Evolutionary conservation across 2,797 vertebrate genomes (phyloP).

Genomic region (Apodemus agrarius): DNA sequence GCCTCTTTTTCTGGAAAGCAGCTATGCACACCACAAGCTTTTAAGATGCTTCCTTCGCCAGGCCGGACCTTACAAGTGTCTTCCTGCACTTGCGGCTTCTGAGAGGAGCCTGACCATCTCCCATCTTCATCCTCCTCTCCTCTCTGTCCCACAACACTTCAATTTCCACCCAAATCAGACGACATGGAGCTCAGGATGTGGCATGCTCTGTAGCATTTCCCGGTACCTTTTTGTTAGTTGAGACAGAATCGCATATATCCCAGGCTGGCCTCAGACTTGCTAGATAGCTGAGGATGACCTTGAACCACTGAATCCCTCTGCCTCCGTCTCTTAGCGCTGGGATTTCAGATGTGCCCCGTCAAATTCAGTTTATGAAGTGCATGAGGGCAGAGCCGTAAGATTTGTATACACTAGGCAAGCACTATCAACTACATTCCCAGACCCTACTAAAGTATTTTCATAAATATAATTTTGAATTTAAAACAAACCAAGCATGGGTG

Average conservation of each 20-base stretch:
- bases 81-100: neutral
- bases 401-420: neutral
- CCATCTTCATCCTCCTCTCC: neutral
- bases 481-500: neutral
- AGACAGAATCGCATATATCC: neutral
- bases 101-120: neutral
- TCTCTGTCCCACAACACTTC: neutral
- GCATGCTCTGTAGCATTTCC: neutral
- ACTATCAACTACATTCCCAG: neutral
- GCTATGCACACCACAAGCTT: neutral
- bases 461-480: neutral
- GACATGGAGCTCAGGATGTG: neutral
- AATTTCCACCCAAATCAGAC: neutral
- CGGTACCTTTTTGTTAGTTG: neutral
- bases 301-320: neutral
- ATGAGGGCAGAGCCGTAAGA: too few species aligned
- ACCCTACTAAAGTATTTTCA: neutral
- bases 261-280: neutral
- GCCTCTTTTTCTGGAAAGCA: neutral
- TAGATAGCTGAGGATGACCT: neutral
- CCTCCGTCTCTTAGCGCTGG: neutral
- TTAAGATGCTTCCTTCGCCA: neutral
- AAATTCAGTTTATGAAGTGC: neutral
- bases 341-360: neutral
- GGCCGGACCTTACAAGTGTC: neutral